Conservation (phyloP, 2,888 invertebrate genomes). For the Myathropa florea region DNA sequence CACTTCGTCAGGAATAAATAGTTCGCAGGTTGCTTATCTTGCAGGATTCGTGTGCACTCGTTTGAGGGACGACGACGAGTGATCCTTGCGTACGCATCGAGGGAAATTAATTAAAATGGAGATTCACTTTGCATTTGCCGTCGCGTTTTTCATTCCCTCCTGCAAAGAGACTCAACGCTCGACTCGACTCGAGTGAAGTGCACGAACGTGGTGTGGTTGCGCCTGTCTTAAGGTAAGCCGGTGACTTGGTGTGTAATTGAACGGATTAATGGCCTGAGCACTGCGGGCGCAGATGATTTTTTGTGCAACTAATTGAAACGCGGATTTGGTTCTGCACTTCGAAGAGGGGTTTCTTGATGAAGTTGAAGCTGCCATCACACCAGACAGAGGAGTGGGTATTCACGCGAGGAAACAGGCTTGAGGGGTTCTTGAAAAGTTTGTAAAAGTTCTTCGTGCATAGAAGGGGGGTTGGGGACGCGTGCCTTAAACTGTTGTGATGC, state of each 20-base stretch:
- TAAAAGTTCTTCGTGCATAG: no score
- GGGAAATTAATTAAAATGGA: constrained; percentile 55
- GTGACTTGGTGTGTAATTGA: constrained; percentile 19
- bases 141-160: background rate
- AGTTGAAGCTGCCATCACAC: background rate
- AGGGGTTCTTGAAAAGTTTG: no score
- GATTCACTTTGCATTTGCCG: constrained; percentile 21
- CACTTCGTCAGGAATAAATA: constrained; percentile 24
- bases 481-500: no score
- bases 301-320: constrained; percentile 28
- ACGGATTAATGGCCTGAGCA: constrained; percentile 35
- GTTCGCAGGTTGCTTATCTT: constrained; percentile 47
- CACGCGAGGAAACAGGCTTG: no score
- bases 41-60: constrained; percentile 20
- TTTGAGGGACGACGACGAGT: no score
- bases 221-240: background rate
- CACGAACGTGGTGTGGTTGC: background rate
- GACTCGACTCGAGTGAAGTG: background rate
- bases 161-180: background rate
- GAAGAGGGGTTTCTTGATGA: background rate
- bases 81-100: constrained; percentile 29
- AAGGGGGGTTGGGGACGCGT: no score
- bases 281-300: constrained; percentile 12
- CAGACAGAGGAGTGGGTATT: no score
- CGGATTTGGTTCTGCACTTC: background rate